Evolutionary conservation across 2,113 vertebrate genomes (phyloP), one percentile per base, ranked within the genome.

Genomic region (Chloroceryle aenea): DNA sequence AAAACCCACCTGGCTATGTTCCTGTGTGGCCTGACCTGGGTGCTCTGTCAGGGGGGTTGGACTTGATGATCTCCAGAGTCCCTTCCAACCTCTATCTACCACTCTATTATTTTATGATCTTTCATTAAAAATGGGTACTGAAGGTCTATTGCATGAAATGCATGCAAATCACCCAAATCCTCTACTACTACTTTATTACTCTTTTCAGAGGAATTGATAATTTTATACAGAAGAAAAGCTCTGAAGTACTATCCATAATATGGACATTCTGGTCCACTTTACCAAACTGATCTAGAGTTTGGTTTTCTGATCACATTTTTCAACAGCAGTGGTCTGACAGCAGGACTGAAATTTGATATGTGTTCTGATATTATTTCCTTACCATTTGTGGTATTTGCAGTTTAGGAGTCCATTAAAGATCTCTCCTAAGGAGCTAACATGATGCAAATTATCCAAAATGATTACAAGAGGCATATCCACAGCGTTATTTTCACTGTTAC

Each of bases 371-470:
- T 3, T 18, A 12, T 20, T 68, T 78, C 89, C 91, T 98, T 97
- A 99, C 99, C 99, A 98, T 98, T 98, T 99, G 66, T 99, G 99
- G 98, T 98, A 99, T 96, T 99, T 99, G 98, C 99, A 99, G 98
- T 98, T 99, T 36, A 99, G 98, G 53, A 99, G 98, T 9, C 99
- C 99, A 4, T 99, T 99, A 92, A 99, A 99, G 96, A 99, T 99
- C 97, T 99, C 99, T 43, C 99, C 99, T 61, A 99, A 97, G 6
- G 99, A 99, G 97, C 99, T 99, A 94, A 99, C 97, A 0, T 99
- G 99, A 91, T 99, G 99, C 83, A 99, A 95, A 96, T 99, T 99
- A 96, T 99, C 99, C 97, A 99, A 96, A 86, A 99, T 99, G 89
- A 99, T 98, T 86, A 99, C 99, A 5, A 99, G 98, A 12, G 99